Conservation (phyloP, 2,888 invertebrate species). For the Metallyticus violacea region DNA sequence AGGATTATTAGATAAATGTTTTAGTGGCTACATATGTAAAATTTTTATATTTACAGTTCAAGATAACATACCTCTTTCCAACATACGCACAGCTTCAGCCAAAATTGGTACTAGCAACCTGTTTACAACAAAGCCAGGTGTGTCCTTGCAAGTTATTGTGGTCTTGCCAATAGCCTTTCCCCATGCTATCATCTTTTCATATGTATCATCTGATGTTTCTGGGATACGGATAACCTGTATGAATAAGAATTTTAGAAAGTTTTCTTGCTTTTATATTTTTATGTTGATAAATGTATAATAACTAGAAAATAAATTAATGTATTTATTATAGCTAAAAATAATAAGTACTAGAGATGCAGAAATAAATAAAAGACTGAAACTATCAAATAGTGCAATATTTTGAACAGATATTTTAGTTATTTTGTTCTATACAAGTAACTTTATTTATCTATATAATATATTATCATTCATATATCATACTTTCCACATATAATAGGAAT, state of each 20-base stretch:
- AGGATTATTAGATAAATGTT: neutral
- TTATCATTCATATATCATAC: too few relatives aligned
- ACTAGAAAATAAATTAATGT: too few relatives aligned
- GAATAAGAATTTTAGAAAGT: neutral
- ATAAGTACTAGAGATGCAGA: neutral
- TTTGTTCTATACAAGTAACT: too few relatives aligned
- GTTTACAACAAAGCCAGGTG: constrained; percentile 90
- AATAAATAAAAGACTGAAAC: too few relatives aligned
- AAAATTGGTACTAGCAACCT: constrained; percentile 80
- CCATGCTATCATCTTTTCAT: constrained; percentile 69
- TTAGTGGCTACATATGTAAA: too few relatives aligned
- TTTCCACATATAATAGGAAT: too few relatives aligned
- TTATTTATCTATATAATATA: too few relatives aligned
- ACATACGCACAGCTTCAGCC: constrained; percentile 74
- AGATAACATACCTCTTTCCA: constrained; percentile 66
- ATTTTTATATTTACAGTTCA: too few relatives aligned
- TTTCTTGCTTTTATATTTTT: too few relatives aligned
- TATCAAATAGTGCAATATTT: too few relatives aligned
- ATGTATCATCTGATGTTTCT: constrained; percentile 76
- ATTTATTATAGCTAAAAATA: neutral
- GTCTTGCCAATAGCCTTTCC: constrained; percentile 79
- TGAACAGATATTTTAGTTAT: too few relatives aligned
- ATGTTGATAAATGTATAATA: too few relatives aligned
- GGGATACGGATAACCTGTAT: constrained; percentile 64
- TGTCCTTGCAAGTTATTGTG: constrained; percentile 86